These are phyloP conservation scores for Crypturellus tataupa DNA, from an alignment of 2,797 vertebrate species.

Conservation along the genomic window DNA sequence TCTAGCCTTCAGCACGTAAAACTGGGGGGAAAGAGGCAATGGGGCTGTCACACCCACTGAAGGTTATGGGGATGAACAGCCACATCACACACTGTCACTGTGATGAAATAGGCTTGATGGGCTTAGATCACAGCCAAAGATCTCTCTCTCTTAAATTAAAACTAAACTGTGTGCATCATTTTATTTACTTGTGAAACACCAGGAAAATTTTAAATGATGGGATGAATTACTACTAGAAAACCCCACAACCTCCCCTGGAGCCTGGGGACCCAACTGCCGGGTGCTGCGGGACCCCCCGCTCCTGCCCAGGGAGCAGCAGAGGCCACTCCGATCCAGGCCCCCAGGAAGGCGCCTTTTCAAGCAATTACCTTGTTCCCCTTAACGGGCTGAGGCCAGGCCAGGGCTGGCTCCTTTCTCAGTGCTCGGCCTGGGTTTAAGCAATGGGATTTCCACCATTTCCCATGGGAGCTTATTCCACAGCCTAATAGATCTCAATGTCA, in stretches of 20 bases:
- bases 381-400: not conserved
- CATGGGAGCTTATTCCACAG: slow-evolving; percentile 59
- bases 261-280: no score
- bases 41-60: not conserved
- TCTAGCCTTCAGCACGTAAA: not conserved
- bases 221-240: slow-evolving; percentile 20
- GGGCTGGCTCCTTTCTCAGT: not conserved
- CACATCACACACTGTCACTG: not conserved
- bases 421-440: slow-evolving; percentile 29
- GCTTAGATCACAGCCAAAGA: not conserved
- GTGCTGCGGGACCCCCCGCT: not conserved
- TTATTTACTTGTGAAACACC: slow-evolving; percentile 35
- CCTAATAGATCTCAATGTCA: slow-evolving; percentile 76
- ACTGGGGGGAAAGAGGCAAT: not conserved
- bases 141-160: not conserved
- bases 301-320: not conserved
- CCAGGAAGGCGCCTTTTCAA: not conserved
- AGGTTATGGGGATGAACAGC: not conserved
- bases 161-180: not conserved
- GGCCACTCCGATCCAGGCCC: not conserved
- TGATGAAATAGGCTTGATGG: not conserved
- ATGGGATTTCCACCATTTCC: slow-evolving; percentile 58
- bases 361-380: slow-evolving; percentile 16
- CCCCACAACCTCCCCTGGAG: not conserved
- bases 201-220: not conserved